These are phyloP conservation scores for Drosophila ezoana DNA, from an alignment of 2,888 invertebrate genomes.

Conservation along the genomic window DNA sequence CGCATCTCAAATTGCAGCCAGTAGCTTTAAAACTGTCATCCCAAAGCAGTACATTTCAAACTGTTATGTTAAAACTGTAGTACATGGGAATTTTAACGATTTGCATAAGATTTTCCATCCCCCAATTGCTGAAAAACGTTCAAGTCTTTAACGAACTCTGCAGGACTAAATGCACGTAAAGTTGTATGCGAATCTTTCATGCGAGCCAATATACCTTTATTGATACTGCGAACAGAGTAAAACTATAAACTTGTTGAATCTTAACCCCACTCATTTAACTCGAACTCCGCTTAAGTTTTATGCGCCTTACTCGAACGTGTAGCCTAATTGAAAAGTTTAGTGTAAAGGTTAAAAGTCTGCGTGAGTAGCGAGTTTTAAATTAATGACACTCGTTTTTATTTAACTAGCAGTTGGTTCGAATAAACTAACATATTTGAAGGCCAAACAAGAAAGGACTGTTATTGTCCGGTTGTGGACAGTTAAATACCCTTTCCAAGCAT, in stretches of 20 bases:
- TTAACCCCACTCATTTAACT: conserved; percentile 8
- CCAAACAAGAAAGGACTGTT: neutral
- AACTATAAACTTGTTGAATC: neutral
- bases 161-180: no score
- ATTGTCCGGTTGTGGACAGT: no score
- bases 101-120: no score
- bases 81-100: no score
- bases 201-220: neutral
- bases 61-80: no score
- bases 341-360: conserved; percentile 9
- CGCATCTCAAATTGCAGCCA: no score
- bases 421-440: neutral
- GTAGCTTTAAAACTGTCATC: no score
- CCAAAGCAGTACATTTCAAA: no score
- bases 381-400: neutral
- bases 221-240: neutral
- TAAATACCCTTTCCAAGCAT: no score
- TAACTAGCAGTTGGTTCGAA: neutral
- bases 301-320: neutral
- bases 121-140: no score
- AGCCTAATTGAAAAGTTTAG: conserved; percentile 5
- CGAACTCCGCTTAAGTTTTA: neutral
- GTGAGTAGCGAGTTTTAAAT: conserved; percentile 5
- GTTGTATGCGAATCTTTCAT: no score
- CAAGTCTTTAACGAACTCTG: no score